These are phyloP conservation scores for Rhopalosiphum nymphaeae DNA, from an alignment of 2,888 invertebrate species.

Conservation along the genomic window DNA sequence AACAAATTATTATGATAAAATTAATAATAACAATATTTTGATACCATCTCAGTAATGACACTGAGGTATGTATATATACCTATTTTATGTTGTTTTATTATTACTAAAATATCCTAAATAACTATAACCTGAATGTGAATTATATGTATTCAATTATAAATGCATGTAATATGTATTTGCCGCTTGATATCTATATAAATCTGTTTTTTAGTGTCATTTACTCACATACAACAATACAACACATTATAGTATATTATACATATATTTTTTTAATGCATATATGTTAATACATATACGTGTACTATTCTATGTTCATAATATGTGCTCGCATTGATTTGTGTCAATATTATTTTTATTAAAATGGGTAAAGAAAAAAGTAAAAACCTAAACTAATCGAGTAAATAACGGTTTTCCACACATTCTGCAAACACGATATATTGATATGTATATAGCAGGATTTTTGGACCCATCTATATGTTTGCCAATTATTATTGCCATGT, in stretches of 20 bases:
- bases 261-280: neutral
- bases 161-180: neutral
- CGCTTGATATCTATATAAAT: neutral
- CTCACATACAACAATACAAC: neutral
- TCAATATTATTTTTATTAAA: slow-evolving; percentile 31
- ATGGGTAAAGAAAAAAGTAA: neutral
- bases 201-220: neutral
- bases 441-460: slow-evolving; percentile 14
- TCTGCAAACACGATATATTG: slow-evolving; percentile 16
- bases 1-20: too few relatives aligned
- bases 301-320: neutral
- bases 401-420: slow-evolving; percentile 23
- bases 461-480: slow-evolving; percentile 11
- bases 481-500: slow-evolving; percentile 55
- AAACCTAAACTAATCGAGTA: slow-evolving; percentile 27
- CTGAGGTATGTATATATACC: neutral
- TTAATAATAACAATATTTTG: too few relatives aligned
- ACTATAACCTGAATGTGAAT: neutral
- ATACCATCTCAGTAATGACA: too few relatives aligned
- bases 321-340: neutral
- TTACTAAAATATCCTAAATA: neutral
- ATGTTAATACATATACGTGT: neutral
- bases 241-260: neutral
- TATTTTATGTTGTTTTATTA: neutral
- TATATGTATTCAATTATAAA: neutral